Evolutionary conservation across 2,888 invertebrate genomes (phyloP).

Genomic region (Rhorus exstirpatorius): DNA sequence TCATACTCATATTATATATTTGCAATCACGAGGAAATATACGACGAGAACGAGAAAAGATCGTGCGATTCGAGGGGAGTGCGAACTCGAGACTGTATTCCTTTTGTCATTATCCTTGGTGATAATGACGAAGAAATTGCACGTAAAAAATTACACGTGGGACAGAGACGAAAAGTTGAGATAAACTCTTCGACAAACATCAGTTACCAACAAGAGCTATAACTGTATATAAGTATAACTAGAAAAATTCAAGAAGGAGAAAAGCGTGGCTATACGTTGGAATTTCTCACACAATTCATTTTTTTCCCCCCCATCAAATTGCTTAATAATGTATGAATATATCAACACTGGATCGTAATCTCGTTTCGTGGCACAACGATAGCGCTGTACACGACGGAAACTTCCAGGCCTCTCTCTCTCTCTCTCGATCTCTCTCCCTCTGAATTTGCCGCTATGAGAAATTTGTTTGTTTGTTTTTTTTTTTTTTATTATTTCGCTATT

Average conservation of each 20-base stretch:
- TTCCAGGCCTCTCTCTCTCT: not conserved
- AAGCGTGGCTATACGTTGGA: not conserved
- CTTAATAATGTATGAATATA: constrained; percentile 12
- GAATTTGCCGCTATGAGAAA: constrained; percentile 1
- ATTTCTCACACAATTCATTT: constrained; percentile 34
- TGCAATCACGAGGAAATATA: constrained; percentile 1
- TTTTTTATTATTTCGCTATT: constrained; percentile 20
- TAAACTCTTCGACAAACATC: constrained; percentile 12
- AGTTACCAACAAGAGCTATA: constrained; percentile 1
- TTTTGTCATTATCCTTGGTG: constrained; percentile 25
- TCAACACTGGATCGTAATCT: constrained; percentile 27
- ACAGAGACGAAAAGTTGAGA: constrained; percentile 10
- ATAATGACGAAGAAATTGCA: constrained; percentile 7
- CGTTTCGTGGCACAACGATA: constrained; percentile 2
- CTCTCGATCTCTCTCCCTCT: not conserved
- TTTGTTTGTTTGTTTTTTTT: not conserved
- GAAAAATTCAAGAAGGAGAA: not conserved
- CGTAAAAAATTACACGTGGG: not conserved
- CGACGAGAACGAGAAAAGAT: constrained; percentile 21
- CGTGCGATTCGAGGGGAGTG: not conserved
- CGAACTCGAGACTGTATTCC: not conserved
- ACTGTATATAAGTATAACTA: not conserved
- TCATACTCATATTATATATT: not conserved
- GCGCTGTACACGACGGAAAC: constrained; percentile 11
- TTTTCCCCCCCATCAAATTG: constrained; percentile 4